Conservation (phyloP, 2,888 invertebrate species). For the Aricia artaxerxes region DNA sequence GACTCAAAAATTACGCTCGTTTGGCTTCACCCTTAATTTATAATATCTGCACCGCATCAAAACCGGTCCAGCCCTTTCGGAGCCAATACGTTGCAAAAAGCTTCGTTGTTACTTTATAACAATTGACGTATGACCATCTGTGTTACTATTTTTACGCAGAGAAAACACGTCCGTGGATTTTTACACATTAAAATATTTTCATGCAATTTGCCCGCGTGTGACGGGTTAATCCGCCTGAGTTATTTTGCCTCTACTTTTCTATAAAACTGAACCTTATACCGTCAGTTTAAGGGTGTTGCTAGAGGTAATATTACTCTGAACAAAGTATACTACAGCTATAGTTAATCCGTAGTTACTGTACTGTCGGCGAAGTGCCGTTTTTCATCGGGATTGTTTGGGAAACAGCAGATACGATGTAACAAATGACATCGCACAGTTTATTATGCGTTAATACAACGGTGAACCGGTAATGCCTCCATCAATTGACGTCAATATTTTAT, state of each 20-base stretch:
- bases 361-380: constrained; percentile 38
- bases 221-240: not conserved
- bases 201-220: not conserved
- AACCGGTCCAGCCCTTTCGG: not conserved
- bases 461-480: constrained; percentile 16
- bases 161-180: not conserved
- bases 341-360: not conserved
- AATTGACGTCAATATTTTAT: constrained; percentile 31
- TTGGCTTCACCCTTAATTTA: too few species aligned
- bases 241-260: not conserved
- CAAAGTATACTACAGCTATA: not conserved
- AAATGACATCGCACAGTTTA: constrained; percentile 51
- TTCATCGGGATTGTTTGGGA: constrained; percentile 51
- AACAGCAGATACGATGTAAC: constrained; percentile 57
- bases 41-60: not conserved
- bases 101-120: too few species aligned
- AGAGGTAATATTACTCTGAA: not conserved
- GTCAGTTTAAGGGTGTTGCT: not conserved
- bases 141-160: not conserved
- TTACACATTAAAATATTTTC: constrained; percentile 4
- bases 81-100: not conserved
- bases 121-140: not conserved
- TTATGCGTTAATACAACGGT: constrained; percentile 41
- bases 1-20: too few species aligned
- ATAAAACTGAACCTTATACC: not conserved